A percentile compares a stretch with the other conserved stretches of the same genome.
These are phyloP conservation scores for Lacerta agilis DNA, from an alignment of 2,797 vertebrate genomes.

Conservation along the genomic window DNA sequence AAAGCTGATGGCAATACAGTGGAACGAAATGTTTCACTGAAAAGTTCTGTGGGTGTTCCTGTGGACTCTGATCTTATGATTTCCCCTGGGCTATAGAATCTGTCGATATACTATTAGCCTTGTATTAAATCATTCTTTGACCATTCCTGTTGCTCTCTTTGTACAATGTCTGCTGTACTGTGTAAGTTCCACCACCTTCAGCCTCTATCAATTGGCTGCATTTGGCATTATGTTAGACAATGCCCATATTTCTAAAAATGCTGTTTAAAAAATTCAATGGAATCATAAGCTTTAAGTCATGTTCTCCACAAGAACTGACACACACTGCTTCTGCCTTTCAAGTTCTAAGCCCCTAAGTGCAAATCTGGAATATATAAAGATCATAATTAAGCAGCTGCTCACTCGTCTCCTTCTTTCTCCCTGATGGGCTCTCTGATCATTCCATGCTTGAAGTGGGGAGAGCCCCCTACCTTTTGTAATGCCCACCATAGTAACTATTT, in stretches of 20 bases:
- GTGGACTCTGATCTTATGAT: neutral
- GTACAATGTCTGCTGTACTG: rapidly evolving
- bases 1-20: conserved; percentile 6
- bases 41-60: neutral
- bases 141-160: conserved; percentile 12
- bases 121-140: conserved; percentile 17
- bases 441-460: too few species aligned
- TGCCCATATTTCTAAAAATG: neutral
- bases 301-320: neutral
- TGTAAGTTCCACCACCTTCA: neutral
- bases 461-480: too few species aligned
- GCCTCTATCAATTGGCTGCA: neutral
- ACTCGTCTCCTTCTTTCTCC: neutral
- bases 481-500: too few species aligned
- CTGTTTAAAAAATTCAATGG: neutral
- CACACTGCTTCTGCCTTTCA: neutral
- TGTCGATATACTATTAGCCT: neutral
- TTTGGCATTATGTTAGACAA: neutral
- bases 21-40: neutral
- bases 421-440: too few species aligned
- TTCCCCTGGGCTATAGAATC: conserved; percentile 3
- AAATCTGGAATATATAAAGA: neutral
- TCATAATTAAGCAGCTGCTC: neutral
- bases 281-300: conserved; percentile 6
- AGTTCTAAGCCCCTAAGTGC: too few species aligned